Base-by-base conservation (phyloP, 53 echinoderm and acorn worm genomes). In the Temnopleurus reevesii region DNA sequence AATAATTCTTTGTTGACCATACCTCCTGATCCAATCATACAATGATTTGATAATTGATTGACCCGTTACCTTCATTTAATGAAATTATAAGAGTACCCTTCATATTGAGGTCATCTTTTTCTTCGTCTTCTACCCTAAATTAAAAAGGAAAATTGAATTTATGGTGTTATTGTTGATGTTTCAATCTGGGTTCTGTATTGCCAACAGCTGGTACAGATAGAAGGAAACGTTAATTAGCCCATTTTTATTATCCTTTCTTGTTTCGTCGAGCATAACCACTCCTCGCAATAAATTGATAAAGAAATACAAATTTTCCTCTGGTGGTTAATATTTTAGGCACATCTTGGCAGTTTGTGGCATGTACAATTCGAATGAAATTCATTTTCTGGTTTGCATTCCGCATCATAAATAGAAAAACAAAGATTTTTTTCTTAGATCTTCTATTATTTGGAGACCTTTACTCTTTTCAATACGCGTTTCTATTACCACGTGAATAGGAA, bases 211-310 rank as follows among this genome's bases (percentile, higher is more conserved):
- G 2, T 9, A 55, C 8, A 24, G 83, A 12, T 21, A 15, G 57
- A 34, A 55, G 19, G n/a, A 29, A 4, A 53, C 2, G 65, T 28
- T 79, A 79, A 79, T 79, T 79, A 49, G 15, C 49, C 79, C 51
- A 79, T 49, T 79, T 79, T 24, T 47, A n/a, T 79, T 46, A 46
- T 46, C 36, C 41, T 46, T 17, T 46, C 45, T 79, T 79, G 49
- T 79, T 79, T 79, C 51, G 46, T 3, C 46, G 30, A 79, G 79
- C 46, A 79, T 49, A 25, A 26, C 23, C 25, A 76, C 43, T 44
- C 30, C 35, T 79, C 2, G 8, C 47, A 15, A 79, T 17, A 79
- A 79, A 46, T 79, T 79, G 79, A 79, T 79, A 79, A 79, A 35
- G 15, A 25, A 77, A n/a, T 79, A 46, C 23, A 17, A 79, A 27